Base-by-base conservation (phyloP, 92 coral and sea anemone genomes). In the Phenganax subtilis region DNA sequence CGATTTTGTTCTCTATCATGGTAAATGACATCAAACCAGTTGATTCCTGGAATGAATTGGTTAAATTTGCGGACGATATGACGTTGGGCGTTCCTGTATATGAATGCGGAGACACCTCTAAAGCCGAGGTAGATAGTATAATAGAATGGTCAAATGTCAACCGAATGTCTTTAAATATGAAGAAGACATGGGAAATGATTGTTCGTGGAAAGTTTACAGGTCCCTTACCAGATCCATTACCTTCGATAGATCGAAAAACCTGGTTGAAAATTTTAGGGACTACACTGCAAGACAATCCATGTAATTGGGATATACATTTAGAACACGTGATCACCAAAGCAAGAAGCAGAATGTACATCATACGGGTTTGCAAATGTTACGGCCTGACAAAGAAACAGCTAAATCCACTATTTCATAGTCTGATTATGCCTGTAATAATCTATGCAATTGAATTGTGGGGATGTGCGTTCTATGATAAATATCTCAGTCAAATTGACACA, bases 351-450 rank as follows among this genome's bases (percentile, higher is more conserved):
- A 53, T 84, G 27, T 76, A 83, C 68, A 77, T 87, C 52, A 51
- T 84, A 75, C 84, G 89, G 70, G 87, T 83, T 20, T 83, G 89
- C 28, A 87, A 87, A 53, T 82, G 59, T 16, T 83, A 77, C 84
- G 89, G 89, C 12, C 84, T 83, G 54, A 16, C 87, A 47, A 17
- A 66, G 67, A 81, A 77, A 11, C 73, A 83, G 11, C 85, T 87
- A 27, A 75, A 72, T 57, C 51, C 53, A 25, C 75, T 71, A 71
- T 84, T 85, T 72, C 73, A 77, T 57, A 84, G 85, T 52, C 71
- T 84, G 67, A 80, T 72, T 57, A 87, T 87, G 75, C 84, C 87
- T 8, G 69, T 85, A 29, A 84, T 87, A 0, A 72, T 55, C 52
- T 84, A 72, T 84, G 82, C 68, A 0, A 57, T 57, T 73, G 87